A percentile compares a stretch with the other conserved stretches of the same genome.
Conservation (phyloP, 2,113 vertebrate species). For the Lepidothrix coronata region DNA sequence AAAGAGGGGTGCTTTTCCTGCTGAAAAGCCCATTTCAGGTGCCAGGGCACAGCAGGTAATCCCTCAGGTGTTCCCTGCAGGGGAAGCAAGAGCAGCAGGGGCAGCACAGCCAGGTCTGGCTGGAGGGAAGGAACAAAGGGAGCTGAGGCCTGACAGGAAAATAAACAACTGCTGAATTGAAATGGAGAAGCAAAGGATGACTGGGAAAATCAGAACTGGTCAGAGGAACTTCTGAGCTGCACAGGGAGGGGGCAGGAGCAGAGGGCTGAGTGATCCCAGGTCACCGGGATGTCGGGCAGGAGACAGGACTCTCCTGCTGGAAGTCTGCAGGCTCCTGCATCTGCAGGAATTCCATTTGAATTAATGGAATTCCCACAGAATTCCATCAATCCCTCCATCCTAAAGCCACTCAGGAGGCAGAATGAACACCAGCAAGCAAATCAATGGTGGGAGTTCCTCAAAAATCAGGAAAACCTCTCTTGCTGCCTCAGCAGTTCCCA, state of each 20-base stretch:
- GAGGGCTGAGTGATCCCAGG: background rate
- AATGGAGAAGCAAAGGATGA: background rate
- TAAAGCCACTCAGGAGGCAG: background rate
- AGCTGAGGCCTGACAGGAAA: background rate
- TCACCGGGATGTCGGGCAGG: background rate
- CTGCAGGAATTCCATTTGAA: background rate
- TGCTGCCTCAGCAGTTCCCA: background rate
- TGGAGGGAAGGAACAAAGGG: background rate
- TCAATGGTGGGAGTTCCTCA: background rate
- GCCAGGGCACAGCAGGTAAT: background rate
- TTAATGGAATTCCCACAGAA: background rate
- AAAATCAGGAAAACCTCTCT: background rate
- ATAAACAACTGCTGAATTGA: accelerated
- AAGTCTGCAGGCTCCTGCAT: background rate
- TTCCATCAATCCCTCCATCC: background rate
- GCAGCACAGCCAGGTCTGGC: background rate
- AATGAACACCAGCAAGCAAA: background rate
- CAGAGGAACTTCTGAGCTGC: background rate
- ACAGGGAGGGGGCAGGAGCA: background rate
- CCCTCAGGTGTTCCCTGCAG: background rate
- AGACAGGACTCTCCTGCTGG: background rate
- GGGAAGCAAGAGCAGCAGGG: background rate
- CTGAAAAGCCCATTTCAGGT: background rate
- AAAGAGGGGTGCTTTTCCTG: accelerated
- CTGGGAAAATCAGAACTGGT: background rate